A percentile compares a stretch with the other conserved stretches of the same genome.
These are phyloP conservation scores for Eupithecia centaureata DNA, from an alignment of 2,888 invertebrate species.

Conservation along the genomic window DNA sequence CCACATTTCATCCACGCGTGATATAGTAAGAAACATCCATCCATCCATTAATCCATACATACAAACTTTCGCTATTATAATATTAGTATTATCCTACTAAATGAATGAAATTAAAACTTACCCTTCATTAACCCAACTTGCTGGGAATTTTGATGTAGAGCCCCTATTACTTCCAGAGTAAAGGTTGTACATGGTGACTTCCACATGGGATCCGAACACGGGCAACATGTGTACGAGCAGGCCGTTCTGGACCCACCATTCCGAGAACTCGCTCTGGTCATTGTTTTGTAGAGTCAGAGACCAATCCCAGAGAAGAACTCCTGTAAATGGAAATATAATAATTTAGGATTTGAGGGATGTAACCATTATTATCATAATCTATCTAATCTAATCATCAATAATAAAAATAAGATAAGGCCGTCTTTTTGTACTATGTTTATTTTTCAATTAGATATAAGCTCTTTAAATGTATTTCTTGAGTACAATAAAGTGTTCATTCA, in stretches of 20 bases:
- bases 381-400: too few relatives aligned
- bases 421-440: too few relatives aligned
- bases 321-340: slow-evolving; percentile 47
- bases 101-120: slow-evolving; percentile 44
- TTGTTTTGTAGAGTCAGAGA: slow-evolving; percentile 79
- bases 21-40: too few relatives aligned
- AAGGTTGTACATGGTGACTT: slow-evolving; percentile 86
- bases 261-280: slow-evolving; percentile 70
- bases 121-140: slow-evolving; percentile 85
- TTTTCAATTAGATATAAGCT: too few relatives aligned
- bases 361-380: background rate
- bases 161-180: slow-evolving; percentile 84
- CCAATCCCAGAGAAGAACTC: slow-evolving; percentile 90
- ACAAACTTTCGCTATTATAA: too few relatives aligned
- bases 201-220: slow-evolving; percentile 85
- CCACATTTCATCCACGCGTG: too few relatives aligned
- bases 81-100: too few relatives aligned
- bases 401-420: too few relatives aligned
- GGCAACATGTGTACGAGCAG: slow-evolving; percentile 86
- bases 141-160: slow-evolving; percentile 83
- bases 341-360: background rate
- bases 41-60: too few relatives aligned
- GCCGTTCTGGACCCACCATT: slow-evolving; percentile 85
- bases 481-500: too few relatives aligned
- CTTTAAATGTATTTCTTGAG: too few relatives aligned